Conservation (phyloP, 2,888 invertebrate species). For the Hofmannophila pseudospretella region DNA sequence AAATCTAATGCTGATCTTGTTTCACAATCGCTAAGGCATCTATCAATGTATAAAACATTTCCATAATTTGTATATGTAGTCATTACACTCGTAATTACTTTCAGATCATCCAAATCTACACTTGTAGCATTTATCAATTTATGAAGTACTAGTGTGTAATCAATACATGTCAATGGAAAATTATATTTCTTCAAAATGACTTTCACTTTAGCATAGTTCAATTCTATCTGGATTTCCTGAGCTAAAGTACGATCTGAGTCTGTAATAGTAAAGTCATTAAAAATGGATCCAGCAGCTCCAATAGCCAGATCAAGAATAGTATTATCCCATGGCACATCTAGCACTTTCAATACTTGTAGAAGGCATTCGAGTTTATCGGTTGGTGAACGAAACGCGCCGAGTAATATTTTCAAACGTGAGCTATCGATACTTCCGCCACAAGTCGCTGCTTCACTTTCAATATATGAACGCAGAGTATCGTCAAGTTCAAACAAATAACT, state of each 20-base stretch:
- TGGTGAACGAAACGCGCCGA: slow-evolving; percentile 51
- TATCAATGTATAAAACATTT: slow-evolving; percentile 52
- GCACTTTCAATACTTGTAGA: slow-evolving; percentile 58
- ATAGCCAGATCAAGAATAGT: slow-evolving; percentile 50
- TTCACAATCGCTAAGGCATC: slow-evolving; percentile 58
- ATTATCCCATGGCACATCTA: slow-evolving; percentile 65
- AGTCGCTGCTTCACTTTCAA: slow-evolving; percentile 60
- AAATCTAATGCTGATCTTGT: slow-evolving; percentile 54
- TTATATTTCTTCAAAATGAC: slow-evolving; percentile 68
- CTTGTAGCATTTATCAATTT: slow-evolving; percentile 46
- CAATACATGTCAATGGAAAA: slow-evolving; percentile 55
- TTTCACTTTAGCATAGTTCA: slow-evolving; percentile 64
- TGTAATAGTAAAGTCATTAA: slow-evolving; percentile 56
- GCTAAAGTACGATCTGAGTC: slow-evolving; percentile 50
- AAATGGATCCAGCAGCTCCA: slow-evolving; percentile 45
- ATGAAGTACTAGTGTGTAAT: slow-evolving; percentile 57
- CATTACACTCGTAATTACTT: slow-evolving; percentile 48
- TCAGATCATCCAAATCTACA: slow-evolving; percentile 56
- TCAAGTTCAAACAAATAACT: slow-evolving; percentile 63
- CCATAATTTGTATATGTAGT: slow-evolving; percentile 47
- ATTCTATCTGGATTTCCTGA: slow-evolving; percentile 60
- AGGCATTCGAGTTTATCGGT: slow-evolving; percentile 58
- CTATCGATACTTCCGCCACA: slow-evolving; percentile 64
- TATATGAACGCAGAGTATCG: slow-evolving; percentile 53
- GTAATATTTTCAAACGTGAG: slow-evolving; percentile 49